A percentile compares a stretch with the other conserved stretches of the same genome.
Evolutionary conservation across 1,140 invertebrate genomes (phyloP).

Genomic region (Tribolium madens): DNA sequence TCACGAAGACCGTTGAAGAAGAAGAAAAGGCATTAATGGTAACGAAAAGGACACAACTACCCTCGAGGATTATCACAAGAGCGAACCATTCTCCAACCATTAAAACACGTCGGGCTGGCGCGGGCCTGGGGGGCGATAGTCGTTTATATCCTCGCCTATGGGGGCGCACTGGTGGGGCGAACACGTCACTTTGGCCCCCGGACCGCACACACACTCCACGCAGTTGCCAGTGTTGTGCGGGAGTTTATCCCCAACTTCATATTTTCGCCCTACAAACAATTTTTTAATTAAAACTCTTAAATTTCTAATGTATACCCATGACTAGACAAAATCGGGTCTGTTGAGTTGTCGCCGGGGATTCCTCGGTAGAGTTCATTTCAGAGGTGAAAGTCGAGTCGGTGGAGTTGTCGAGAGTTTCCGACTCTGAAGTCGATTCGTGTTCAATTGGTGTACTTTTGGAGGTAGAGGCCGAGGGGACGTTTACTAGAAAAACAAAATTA

Average conservation of each 20-base stretch:
- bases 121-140: constrained; percentile 62
- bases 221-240: constrained; percentile 78
- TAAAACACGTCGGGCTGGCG: constrained; percentile 61
- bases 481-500: constrained; percentile 38
- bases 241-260: constrained; percentile 73
- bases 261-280: constrained; percentile 70
- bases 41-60: constrained; percentile 31
- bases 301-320: constrained; percentile 52
- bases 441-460: neutral
- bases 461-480: neutral
- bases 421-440: neutral
- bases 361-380: neutral
- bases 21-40: constrained; percentile 36
- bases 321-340: constrained; percentile 52
- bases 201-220: constrained; percentile 75
- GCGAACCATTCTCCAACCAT: constrained; percentile 38
- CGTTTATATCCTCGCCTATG: constrained; percentile 61
- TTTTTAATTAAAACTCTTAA: neutral
- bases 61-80: constrained; percentile 39
- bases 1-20: neutral
- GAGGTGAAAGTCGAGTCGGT: constrained; percentile 37
- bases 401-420: constrained; percentile 4
- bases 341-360: constrained; percentile 27
- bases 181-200: constrained; percentile 75
- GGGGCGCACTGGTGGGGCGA: constrained; percentile 68